Conservation (phyloP, 2,888 invertebrate genomes). For the Octodonta nipae region DNA sequence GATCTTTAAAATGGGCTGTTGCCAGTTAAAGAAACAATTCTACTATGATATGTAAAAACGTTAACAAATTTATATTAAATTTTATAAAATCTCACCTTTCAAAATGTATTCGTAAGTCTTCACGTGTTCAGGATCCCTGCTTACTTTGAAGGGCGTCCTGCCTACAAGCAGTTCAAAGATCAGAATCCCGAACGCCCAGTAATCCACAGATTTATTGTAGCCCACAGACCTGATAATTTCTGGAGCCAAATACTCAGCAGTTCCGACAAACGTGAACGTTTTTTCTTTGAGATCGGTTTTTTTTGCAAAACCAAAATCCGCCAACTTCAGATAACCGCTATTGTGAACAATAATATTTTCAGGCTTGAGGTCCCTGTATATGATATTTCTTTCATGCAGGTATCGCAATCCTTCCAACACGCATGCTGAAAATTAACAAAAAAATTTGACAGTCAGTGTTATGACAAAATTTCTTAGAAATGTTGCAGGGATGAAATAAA, state of each 20-base stretch:
- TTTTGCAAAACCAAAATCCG: constrained; percentile 88
- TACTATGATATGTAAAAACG: too few relatives aligned
- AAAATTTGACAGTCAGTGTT: too few relatives aligned
- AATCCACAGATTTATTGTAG: constrained; percentile 73
- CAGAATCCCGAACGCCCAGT: constrained; percentile 82
- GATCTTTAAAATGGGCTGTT: too few relatives aligned
- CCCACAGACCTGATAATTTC: constrained; percentile 79
- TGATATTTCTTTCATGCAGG: constrained; percentile 68
- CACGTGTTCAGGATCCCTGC: constrained; percentile 63
- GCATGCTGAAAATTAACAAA: constrained; percentile 54
- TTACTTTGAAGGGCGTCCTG: constrained; percentile 66
- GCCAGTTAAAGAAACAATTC: too few relatives aligned
- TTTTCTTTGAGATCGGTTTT: constrained; percentile 54
- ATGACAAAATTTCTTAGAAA: too few relatives aligned
- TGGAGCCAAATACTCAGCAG: constrained; percentile 77
- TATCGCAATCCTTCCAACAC: constrained; percentile 83
- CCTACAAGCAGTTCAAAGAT: constrained; percentile 75
- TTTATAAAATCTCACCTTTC: constrained; percentile 40
- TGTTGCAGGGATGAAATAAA: too few relatives aligned
- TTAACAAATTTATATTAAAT: too few relatives aligned
- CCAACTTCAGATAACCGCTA: constrained; percentile 77
- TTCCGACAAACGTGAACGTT: constrained; percentile 91
- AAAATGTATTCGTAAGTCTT: constrained; percentile 83
- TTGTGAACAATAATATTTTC: constrained; percentile 79
- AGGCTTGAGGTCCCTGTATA: constrained; percentile 79